Conservation (phyloP, 2,888 invertebrate genomes). For the Hylaea fasciaria region DNA sequence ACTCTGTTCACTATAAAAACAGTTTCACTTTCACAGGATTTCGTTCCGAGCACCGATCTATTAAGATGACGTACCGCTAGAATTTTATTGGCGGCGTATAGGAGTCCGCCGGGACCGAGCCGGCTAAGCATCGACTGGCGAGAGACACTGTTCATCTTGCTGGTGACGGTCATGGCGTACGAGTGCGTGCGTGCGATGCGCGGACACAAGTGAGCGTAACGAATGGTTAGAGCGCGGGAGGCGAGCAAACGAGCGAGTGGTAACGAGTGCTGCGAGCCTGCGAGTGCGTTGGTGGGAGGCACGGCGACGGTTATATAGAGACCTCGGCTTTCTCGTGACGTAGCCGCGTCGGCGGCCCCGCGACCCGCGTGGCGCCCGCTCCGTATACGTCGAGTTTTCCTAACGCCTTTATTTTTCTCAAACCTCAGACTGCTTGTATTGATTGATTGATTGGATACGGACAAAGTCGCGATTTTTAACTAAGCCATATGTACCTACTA, state of each 20-base stretch:
- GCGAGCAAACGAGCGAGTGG: slow-evolving; percentile 65
- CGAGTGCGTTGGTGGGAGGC: slow-evolving; percentile 79
- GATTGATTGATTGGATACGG: slow-evolving; percentile 57
- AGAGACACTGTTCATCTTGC: slow-evolving; percentile 83
- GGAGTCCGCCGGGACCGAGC: slow-evolving; percentile 79
- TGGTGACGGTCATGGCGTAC: slow-evolving; percentile 79
- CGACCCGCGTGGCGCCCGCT: slow-evolving; percentile 49
- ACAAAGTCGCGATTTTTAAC: slow-evolving; percentile 9
- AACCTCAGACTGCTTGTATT: slow-evolving; percentile 52
- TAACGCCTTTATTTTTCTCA: slow-evolving; percentile 67
- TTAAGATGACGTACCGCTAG: slow-evolving; percentile 79
- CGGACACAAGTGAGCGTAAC: slow-evolving; percentile 67
- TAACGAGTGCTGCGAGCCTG: slow-evolving; percentile 68
- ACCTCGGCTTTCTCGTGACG: slow-evolving; percentile 80
- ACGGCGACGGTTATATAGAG: slow-evolving; percentile 74
- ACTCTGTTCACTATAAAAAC: slow-evolving; percentile 44
- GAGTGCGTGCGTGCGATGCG: slow-evolving; percentile 62
- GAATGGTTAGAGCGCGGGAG: slow-evolving; percentile 55
- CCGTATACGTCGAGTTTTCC: slow-evolving; percentile 60
- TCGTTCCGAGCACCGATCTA: slow-evolving; percentile 51
- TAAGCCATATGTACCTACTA: no score
- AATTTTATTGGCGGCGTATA: slow-evolving; percentile 81
- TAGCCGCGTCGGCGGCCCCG: slow-evolving; percentile 64
- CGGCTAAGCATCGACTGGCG: slow-evolving; percentile 79
- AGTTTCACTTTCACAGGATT: slow-evolving; percentile 53